Conservation (phyloP, 2,888 invertebrate genomes). For the Zaprionus obscuricornis region DNA sequence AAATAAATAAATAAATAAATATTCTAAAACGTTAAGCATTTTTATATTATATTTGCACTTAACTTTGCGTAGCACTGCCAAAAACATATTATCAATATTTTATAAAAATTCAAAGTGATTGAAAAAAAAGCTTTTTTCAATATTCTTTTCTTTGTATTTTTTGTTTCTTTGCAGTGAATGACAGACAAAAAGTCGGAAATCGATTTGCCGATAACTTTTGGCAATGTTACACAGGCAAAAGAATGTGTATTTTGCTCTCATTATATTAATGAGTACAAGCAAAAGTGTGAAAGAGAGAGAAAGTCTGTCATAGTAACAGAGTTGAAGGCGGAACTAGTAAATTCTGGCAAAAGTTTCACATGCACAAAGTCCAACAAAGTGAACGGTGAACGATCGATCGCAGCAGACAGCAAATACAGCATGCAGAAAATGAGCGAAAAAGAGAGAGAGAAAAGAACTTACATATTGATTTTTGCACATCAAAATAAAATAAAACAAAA, state of each 20-base stretch:
- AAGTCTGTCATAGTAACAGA: no score
- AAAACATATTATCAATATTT: no score
- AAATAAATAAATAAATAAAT: no score
- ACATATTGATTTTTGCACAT: no score
- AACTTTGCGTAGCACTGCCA: no score
- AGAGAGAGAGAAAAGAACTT: neutral
- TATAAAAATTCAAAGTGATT: no score
- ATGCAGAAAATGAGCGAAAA: neutral
- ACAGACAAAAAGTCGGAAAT: no score
- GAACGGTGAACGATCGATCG: constrained; percentile 37
- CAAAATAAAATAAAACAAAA: neutral
- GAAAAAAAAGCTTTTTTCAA: neutral
- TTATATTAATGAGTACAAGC: constrained; percentile 19
- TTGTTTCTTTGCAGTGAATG: no score
- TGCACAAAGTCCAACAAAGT: constrained; percentile 35
- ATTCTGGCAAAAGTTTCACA: constrained; percentile 36
- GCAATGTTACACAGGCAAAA: constrained; percentile 18
- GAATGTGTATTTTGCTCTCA: neutral
- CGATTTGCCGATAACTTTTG: constrained; percentile 21
- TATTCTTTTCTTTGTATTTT: neutral
- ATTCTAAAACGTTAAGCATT: no score
- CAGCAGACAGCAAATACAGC: constrained; percentile 9
- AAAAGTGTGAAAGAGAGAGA: constrained; percentile 1
- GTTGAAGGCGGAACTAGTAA: constrained; percentile 1
- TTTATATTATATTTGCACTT: no score